Evolutionary conservation across 2,113 vertebrate genomes (phyloP).

Genomic region (Bos indicus): DNA sequence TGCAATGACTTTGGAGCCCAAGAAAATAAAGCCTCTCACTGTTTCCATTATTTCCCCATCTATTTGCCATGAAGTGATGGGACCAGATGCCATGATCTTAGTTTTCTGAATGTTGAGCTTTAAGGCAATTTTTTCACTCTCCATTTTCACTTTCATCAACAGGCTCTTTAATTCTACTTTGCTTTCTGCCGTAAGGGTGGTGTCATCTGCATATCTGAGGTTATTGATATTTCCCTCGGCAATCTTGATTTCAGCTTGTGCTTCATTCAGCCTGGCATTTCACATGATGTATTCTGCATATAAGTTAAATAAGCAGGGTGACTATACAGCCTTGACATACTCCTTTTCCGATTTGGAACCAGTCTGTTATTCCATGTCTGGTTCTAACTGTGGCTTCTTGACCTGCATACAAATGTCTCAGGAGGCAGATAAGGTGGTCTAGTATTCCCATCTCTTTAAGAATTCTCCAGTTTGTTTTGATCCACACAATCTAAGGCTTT

Average conservation of each 20-base stretch:
- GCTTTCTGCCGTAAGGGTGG: background rate
- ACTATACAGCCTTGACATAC: background rate
- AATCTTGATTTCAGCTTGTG: background rate
- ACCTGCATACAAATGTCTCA: background rate
- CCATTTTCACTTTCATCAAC: background rate
- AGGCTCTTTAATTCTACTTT: background rate
- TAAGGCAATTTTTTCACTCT: background rate
- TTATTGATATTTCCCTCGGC: fast-evolving
- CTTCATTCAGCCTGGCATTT: background rate
- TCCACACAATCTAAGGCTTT: background rate
- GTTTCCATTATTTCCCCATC: background rate
- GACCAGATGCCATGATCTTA: background rate
- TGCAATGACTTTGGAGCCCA: background rate
- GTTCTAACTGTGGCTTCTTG: background rate
- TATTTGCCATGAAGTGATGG: background rate
- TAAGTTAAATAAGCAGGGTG: background rate
- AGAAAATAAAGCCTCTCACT: background rate
- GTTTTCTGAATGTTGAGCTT: background rate
- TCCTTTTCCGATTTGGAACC: background rate
- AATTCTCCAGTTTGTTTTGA: background rate
- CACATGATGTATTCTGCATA: background rate
- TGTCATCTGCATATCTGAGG: background rate
- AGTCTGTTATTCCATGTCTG: background rate
- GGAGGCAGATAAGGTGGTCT: background rate
- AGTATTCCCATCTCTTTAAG: background rate